phyloP scores from a whole-genome alignment of 2,113 vertebrate genomes.

The Sorex fumeus region DNA sequence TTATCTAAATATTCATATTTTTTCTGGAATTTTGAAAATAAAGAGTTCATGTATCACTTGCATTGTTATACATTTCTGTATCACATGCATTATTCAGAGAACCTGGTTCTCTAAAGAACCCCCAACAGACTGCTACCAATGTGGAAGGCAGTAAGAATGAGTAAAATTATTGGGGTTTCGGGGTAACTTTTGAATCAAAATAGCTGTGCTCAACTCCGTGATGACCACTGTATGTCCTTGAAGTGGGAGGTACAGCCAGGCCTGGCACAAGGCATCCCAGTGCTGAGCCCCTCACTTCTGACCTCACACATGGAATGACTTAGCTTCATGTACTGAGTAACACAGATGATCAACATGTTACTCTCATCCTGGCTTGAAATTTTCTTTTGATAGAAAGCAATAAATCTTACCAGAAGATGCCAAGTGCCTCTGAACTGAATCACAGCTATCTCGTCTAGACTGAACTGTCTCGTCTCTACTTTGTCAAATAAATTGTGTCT shows the following conservation, averaged over 20 bases:
- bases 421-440: neutral
- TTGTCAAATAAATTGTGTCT: constrained; percentile 62
- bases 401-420: neutral
- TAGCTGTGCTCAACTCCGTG: neutral
- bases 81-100: neutral
- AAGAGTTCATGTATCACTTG: too few relatives aligned
- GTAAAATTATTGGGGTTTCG: neutral
- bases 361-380: constrained; percentile 13
- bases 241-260: neutral
- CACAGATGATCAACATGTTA: constrained; percentile 45
- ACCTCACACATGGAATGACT: neutral
- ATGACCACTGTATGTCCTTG: neutral
- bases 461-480: constrained; percentile 61
- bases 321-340: constrained; percentile 40
- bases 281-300: neutral
- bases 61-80: neutral
- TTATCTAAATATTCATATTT: neutral
- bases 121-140: neutral
- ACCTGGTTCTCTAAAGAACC: neutral
- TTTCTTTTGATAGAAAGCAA: constrained; percentile 8
- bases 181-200: neutral
- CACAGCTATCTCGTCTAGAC: constrained; percentile 68
- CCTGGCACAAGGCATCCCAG: neutral
- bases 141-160: neutral
- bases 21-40: too few relatives aligned